Evolutionary conservation across 1,140 invertebrate species (phyloP), one percentile per base, ranked within the genome.

Genomic region (Zaprionus africanus): DNA sequence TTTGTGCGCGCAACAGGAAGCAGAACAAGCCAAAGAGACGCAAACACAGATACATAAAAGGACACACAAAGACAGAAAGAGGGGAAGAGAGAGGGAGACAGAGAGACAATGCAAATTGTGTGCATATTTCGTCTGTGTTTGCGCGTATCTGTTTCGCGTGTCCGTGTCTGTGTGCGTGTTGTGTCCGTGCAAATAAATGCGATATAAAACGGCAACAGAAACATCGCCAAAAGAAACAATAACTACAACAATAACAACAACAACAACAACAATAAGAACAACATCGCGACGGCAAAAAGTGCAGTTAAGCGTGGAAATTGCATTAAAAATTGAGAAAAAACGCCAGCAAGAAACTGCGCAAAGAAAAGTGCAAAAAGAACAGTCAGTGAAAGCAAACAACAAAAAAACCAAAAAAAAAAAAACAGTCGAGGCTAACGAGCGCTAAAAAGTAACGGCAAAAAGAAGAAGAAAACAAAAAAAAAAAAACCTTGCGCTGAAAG

Each of bases 251-350:
- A 36, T 43, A 54, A 11, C 57, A 70, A 59, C 56, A 58, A 83
- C 36, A 58, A 65, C 56, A 79, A 53, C 69, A 82, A 70, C 38
- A 71, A n/a, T n/a, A n/a, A n/a, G n/a, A n/a, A 76, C 67, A 66
- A 68, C 83, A 69, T 6, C 15, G n/a, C 41, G 11, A 83, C 73
- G 67, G 81, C 78, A 84, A 84, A 87, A 87, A 87, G 84, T 84
- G 84, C 84, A 87, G 81, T 87, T 81, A 83, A 87, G 84, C 84
- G 84, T 87, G 84, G 84, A 87, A 87, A 87, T 87, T 87, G 84
- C 84, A 87, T 84, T 87, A 87, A 87, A 88, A 84, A 88, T 87
- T 84, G 78, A 90, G 64, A 71, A 79, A 84, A 84, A 82, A 38
- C 17, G 46, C 19, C 17, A 11, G 19, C 46, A 24, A 51, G 46